Conservation (phyloP, 2,888 invertebrate genomes). For the Eupithecia centaureata region DNA sequence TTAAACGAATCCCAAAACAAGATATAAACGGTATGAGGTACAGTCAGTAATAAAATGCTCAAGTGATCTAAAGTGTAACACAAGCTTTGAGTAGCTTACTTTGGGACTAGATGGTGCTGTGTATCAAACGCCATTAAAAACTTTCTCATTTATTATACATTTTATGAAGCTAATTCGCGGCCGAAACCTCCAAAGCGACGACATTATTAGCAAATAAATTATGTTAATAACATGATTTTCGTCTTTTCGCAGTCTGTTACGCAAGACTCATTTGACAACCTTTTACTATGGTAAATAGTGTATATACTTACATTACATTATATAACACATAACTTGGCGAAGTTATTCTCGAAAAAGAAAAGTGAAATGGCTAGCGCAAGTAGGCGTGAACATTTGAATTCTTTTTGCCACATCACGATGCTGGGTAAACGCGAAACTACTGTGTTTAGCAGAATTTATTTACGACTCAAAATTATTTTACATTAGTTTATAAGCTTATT, state of each 20-base stretch:
- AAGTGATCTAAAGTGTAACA: too few species aligned
- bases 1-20: too few species aligned
- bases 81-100: too few species aligned
- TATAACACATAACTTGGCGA: conserved; percentile 59
- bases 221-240: conserved; percentile 32
- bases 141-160: neutral
- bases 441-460: conserved; percentile 28
- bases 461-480: neutral
- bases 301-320: too few species aligned
- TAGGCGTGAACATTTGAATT: conserved; percentile 68
- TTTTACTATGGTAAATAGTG: conserved; percentile 43
- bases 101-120: too few species aligned
- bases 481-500: too few species aligned
- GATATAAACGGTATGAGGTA: too few species aligned
- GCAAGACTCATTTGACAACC: conserved; percentile 45
- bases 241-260: conserved; percentile 32
- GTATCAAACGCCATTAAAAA: neutral
- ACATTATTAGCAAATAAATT: conserved; percentile 24
- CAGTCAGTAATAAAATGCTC: too few species aligned
- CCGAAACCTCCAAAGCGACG: neutral
- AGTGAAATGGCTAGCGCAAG: conserved; percentile 63
- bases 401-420: conserved; percentile 55
- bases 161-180: neutral
- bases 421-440: conserved; percentile 33
- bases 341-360: conserved; percentile 64